phyloP scores from a whole-genome alignment of 2,113 vertebrate genomes.

The western clawed frog (Xenopus tropicalis) region UCB_Xtro_10.0 CM004444.2:32087001-32087500 shows the following conservation, averaged over 20 bases:
- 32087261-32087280: no score
- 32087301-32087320: no score
- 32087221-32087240: neutral
- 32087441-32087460: neutral
- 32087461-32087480: neutral
- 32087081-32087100: neutral
- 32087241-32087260: no score
- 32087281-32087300: no score
- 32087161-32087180: neutral
- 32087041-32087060: neutral
- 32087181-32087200: neutral
- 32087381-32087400: no score
- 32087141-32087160: neutral
- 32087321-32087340: no score
- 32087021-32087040: no score
- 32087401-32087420: no score
- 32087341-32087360: no score
- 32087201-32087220: constrained; percentile 10
- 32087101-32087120: constrained; percentile 4
- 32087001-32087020: constrained; percentile 40
- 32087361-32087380: no score
- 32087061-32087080: neutral
- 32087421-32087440: no score
- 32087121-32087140: neutral
- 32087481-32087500: neutral